phyloP scores from a whole-genome alignment of 1,140 invertebrate genomes.

The Brachionus koreanus region DNA sequence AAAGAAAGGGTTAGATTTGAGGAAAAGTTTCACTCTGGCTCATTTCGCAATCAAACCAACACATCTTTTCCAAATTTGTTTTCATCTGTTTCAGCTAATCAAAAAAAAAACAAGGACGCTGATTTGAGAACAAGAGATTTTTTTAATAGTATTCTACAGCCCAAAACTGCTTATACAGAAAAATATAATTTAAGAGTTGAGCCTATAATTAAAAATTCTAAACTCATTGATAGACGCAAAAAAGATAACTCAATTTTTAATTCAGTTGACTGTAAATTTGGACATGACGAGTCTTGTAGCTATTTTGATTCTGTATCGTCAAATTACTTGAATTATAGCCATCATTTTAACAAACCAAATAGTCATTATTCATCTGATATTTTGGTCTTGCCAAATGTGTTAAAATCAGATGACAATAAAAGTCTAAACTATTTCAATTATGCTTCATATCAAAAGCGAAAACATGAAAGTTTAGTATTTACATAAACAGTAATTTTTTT shows the following conservation, averaged over 20 bases:
- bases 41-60: constrained; percentile 1
- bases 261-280: constrained; percentile 5
- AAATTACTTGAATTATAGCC: background rate
- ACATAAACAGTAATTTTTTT: background rate
- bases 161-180: background rate
- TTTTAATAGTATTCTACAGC: background rate
- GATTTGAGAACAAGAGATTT: background rate
- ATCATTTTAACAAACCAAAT: background rate
- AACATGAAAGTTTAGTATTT: background rate
- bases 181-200: background rate
- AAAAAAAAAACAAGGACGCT: background rate
- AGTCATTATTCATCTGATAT: background rate
- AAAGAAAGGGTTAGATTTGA: background rate
- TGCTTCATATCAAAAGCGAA: background rate
- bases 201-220: background rate
- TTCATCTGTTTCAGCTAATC: constrained; percentile 3
- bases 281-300: background rate
- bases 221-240: background rate
- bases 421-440: background rate
- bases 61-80: constrained; percentile 20
- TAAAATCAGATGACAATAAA: background rate
- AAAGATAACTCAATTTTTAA: background rate
- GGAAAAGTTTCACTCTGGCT: background rate
- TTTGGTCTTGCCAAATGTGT: constrained; percentile 1
- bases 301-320: background rate